Percentiles rank a stretch among this genome's conserved stretches.
Evolutionary conservation across 2,797 vertebrate species (phyloP).

Genomic region (Acipenser transmontanus): DNA sequence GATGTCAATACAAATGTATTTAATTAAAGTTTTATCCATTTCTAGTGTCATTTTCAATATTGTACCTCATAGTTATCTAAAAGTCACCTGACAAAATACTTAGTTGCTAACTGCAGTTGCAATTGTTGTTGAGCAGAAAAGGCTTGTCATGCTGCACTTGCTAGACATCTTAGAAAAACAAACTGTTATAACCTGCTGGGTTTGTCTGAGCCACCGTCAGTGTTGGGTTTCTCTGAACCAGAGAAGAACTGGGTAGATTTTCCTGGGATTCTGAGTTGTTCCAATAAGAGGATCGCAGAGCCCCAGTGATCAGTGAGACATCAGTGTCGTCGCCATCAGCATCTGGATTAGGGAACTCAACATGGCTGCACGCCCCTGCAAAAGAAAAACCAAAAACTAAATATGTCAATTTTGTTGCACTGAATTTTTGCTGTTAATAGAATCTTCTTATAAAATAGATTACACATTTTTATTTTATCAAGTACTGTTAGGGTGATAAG

Average conservation of each 20-base stretch:
- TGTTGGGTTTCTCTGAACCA: constrained; percentile 58
- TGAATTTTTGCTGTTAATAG: too few species aligned
- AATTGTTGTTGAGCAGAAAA: neutral
- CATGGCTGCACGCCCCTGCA: constrained; percentile 68
- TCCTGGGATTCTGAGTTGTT: constrained; percentile 16
- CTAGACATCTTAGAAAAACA: neutral
- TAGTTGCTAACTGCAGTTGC: too few species aligned
- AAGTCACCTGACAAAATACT: too few species aligned
- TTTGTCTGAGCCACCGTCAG: constrained; percentile 57
- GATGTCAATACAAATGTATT: too few species aligned
- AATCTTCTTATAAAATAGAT: too few species aligned
- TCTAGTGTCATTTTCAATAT: too few species aligned
- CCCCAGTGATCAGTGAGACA: constrained; percentile 84
- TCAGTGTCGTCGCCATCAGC: constrained; percentile 56
- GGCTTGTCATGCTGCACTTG: neutral
- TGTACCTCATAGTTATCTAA: too few species aligned
- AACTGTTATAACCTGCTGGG: constrained; percentile 52
- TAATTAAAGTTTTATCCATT: too few species aligned
- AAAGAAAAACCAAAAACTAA: neutral
- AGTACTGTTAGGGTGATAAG: too few species aligned
- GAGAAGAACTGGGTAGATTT: constrained; percentile 23
- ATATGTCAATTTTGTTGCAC: too few species aligned
- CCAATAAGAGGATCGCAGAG: constrained; percentile 50
- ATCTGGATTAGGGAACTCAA: constrained; percentile 55
- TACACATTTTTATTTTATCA: too few species aligned